Evolutionary conservation across 2,888 invertebrate genomes (phyloP), one percentile per base, ranked within the genome.

Genomic region (Mesorhabditis spiculigera): DNA sequence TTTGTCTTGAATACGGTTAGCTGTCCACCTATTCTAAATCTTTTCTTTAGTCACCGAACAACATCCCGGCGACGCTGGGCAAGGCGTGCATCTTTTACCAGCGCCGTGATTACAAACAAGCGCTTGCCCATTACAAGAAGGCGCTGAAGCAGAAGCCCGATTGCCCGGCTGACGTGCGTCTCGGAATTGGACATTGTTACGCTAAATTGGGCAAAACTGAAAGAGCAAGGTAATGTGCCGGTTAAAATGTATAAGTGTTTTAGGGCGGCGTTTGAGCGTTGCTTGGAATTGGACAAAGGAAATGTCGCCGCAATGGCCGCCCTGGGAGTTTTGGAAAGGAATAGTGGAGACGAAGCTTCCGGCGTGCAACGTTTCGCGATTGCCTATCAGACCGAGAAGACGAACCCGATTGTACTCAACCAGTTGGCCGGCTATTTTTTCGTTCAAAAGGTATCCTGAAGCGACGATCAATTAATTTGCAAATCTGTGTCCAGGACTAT

Each of bases 341-440:
- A 98, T 87, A 90, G 91, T 41, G 93, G 66, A 41, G 71, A 71
- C 42, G 65, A 43, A 65, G 67, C 13, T 16, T 71, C 65, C 65
- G 16, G 66, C 68, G 5, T 68, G 69, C 67, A 68, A 65, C 66
- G 68, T 10, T 64, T 66, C 5, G 65, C 63, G 13, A 44, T 41
- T 3, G 96, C 97, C 0, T 98, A 98, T 86, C 93, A 93, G 1
- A 93, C 95, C 75, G 97, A 98, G 87, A 92, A 94, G 0, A 93
- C 95, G 10, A 96, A 98, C 88, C 97, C 98, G 0, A 97, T 98
- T 95, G 96, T 98, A 8, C 89, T 99, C 8, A 98, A 98, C 87
- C 98, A 98, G 87, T 89, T 99, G 83, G 97, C 98, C 0, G 97
- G 99, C 88, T 97, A 99, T 88, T 98, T 98, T 89, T 99, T 99